Evolutionary conservation across 2,113 vertebrate genomes (phyloP).

Genomic region (Micronycteris hirsuta): DNA sequence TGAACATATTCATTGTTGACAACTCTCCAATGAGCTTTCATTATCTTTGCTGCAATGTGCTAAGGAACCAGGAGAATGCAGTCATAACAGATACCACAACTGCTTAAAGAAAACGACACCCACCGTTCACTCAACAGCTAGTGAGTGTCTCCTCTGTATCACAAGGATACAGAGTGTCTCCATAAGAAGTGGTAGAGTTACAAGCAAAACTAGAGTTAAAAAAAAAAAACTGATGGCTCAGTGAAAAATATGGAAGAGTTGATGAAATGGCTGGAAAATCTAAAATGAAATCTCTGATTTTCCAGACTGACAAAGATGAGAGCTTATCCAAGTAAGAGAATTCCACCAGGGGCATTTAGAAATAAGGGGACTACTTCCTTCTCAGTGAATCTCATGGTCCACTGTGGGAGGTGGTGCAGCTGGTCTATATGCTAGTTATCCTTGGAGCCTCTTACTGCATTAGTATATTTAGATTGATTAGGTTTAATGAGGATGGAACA

Average conservation of each 20-base stretch:
- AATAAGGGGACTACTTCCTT: not conserved
- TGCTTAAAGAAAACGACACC: not conserved
- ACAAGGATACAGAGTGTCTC: not conserved
- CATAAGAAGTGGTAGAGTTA: not conserved
- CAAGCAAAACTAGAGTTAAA: not conserved
- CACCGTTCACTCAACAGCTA: not conserved
- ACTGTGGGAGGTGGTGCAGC: fast-evolving
- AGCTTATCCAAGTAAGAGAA: not conserved
- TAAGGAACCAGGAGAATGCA: not conserved
- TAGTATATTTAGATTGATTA: not conserved
- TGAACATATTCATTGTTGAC: not conserved
- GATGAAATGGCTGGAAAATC: not conserved
- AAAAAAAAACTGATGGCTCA: not conserved
- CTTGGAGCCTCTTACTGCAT: not conserved
- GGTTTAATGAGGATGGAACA: not conserved
- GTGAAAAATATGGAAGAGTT: not conserved
- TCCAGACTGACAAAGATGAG: not conserved
- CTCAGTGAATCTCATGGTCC: not conserved
- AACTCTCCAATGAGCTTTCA: not conserved
- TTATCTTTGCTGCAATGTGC: not conserved
- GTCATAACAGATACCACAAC: no score
- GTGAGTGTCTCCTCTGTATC: not conserved
- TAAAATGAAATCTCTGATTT: not conserved
- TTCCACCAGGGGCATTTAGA: not conserved
- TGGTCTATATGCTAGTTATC: not conserved